Conservation (phyloP, 2,797 vertebrate genomes). For the Anguilla megastoma region DNA sequence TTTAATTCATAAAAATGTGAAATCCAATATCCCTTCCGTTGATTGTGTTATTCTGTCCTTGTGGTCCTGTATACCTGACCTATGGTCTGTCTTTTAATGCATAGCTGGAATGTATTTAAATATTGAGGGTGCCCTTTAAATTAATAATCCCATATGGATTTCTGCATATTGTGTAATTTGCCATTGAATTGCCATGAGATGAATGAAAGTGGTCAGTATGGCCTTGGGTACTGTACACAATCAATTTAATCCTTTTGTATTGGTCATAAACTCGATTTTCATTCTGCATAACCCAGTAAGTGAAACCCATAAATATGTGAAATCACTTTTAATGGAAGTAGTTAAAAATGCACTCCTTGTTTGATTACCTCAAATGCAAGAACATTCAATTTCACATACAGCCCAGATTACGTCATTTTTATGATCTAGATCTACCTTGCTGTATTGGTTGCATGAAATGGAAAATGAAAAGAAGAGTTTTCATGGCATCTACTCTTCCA, state of each 20-base stretch:
- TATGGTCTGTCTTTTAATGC: not conserved
- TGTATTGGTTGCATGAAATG: not conserved
- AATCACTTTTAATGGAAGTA: slow-evolving; percentile 1
- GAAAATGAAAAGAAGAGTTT: not conserved
- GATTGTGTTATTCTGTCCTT: not conserved
- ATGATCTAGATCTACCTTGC: not conserved
- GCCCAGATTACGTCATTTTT: not conserved
- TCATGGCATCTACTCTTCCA: not conserved
- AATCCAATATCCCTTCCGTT: not conserved
- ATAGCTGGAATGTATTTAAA: not conserved
- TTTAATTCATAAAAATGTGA: not conserved
- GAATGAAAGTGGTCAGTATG: not conserved
- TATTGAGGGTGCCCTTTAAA: not conserved
- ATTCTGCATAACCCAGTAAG: not conserved
- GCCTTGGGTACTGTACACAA: not conserved
- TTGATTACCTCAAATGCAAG: not conserved
- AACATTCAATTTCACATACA: not conserved
- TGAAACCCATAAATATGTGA: not conserved
- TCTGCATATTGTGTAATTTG: not conserved
- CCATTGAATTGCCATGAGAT: not conserved
- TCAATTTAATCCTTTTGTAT: slow-evolving; percentile 1
- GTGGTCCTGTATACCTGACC: not conserved
- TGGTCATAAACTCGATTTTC: not conserved
- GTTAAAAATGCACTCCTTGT: not conserved
- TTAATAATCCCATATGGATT: slow-evolving; percentile 6